Evolutionary conservation across 2,888 invertebrate genomes (phyloP).

Genomic region (Dynastes maya): DNA sequence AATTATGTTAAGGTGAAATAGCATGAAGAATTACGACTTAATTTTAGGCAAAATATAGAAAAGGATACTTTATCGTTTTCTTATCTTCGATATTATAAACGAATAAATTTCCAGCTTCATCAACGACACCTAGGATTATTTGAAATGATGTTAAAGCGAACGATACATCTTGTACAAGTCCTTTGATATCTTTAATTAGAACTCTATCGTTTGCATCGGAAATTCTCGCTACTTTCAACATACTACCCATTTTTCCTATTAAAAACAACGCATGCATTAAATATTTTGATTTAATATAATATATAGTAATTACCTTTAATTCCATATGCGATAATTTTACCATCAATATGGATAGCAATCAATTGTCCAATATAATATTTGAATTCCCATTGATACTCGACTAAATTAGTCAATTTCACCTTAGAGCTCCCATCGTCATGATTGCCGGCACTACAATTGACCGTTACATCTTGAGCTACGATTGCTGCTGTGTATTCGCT

Average conservation of each 20-base stretch:
- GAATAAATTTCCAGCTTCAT: slow-evolving; percentile 87
- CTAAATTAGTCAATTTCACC: slow-evolving; percentile 91
- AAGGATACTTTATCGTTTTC: slow-evolving; percentile 70
- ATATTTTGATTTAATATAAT: neutral
- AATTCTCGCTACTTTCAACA: slow-evolving; percentile 86
- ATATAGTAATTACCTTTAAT: slow-evolving; percentile 81
- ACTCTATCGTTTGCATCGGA: slow-evolving; percentile 82
- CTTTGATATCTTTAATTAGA: slow-evolving; percentile 89
- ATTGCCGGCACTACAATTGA: slow-evolving; percentile 80
- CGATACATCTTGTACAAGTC: slow-evolving; percentile 91
- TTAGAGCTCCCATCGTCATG: slow-evolving; percentile 90
- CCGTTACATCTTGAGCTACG: slow-evolving; percentile 76
- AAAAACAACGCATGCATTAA: slow-evolving; percentile 17
- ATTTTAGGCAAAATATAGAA: neutral
- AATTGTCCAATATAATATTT: slow-evolving; percentile 90
- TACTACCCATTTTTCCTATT: slow-evolving; percentile 74
- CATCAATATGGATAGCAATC: slow-evolving; percentile 89
- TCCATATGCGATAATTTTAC: slow-evolving; percentile 91
- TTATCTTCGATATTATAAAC: slow-evolving; percentile 84
- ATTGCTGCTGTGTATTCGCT: slow-evolving; percentile 66
- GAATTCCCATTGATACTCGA: slow-evolving; percentile 95
- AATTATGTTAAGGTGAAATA: slow-evolving; percentile 52
- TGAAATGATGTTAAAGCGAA: slow-evolving; percentile 89
- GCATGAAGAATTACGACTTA: neutral
- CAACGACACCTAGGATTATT: slow-evolving; percentile 89